A percentile compares a stretch with the other conserved stretches of the same genome.
Conservation (phyloP, 2,888 invertebrate species). For the Scaptomyza tumidula region DNA sequence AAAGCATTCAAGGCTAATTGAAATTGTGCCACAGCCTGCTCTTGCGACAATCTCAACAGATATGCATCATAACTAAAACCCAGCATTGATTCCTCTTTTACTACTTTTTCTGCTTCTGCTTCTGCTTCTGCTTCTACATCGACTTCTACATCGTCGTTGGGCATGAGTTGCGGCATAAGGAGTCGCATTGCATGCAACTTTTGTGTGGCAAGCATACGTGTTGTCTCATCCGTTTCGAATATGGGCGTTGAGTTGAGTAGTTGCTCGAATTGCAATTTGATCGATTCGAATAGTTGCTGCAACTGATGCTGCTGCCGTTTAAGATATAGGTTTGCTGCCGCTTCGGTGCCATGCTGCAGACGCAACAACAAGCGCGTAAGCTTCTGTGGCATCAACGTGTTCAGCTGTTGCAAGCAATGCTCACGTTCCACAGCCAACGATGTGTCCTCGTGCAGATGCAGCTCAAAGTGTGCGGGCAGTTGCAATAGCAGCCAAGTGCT, state of each 20-base stretch:
- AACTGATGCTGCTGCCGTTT: constrained; percentile 37
- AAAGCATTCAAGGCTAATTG: constrained; percentile 41
- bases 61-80: constrained; percentile 63
- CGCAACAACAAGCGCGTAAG: constrained; percentile 62
- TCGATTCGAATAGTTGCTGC: constrained; percentile 57
- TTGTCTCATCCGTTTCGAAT: constrained; percentile 61
- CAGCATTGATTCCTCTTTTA: neutral
- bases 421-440: constrained; percentile 60
- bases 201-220: constrained; percentile 63
- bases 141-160: too few species aligned
- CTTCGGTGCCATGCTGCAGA: constrained; percentile 59
- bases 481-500: constrained; percentile 78
- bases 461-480: constrained; percentile 77
- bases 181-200: constrained; percentile 75
- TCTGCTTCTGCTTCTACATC: neutral
- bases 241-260: constrained; percentile 67
- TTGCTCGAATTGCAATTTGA: constrained; percentile 76
- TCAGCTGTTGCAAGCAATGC: constrained; percentile 69
- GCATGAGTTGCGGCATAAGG: constrained; percentile 12
- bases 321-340: constrained; percentile 37
- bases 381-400: constrained; percentile 69
- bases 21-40: constrained; percentile 42
- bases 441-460: constrained; percentile 72
- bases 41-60: constrained; percentile 65
- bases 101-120: neutral